phyloP scores from a whole-genome alignment of 2,888 invertebrate species.

The Chelonus formosanus region DNA sequence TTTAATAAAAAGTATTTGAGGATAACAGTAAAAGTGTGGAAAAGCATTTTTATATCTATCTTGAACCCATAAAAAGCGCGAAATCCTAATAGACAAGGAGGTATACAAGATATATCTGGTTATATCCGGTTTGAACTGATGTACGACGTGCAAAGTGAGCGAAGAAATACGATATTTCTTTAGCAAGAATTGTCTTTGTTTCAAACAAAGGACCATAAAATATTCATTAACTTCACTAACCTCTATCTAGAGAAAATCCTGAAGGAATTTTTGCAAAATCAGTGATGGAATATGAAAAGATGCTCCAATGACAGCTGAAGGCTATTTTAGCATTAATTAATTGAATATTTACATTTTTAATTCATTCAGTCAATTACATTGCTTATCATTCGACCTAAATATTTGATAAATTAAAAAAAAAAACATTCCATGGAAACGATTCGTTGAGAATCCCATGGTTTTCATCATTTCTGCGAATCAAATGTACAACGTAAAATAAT shows the following conservation, averaged over 20 bases:
- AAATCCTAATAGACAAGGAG: conserved; percentile 26
- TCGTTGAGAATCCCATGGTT: neutral
- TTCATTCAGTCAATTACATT: too few species aligned
- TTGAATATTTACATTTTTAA: too few species aligned
- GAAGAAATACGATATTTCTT: conserved; percentile 19
- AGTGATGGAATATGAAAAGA: too few species aligned
- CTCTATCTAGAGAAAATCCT: neutral
- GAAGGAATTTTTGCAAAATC: too few species aligned
- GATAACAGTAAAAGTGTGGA: too few species aligned
- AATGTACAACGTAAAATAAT: conserved; percentile 1
- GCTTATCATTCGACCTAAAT: too few species aligned
- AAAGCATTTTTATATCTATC: too few species aligned
- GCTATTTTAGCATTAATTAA: too few species aligned
- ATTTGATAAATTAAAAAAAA: too few species aligned
- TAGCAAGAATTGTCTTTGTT: conserved; percentile 30
- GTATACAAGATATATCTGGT: conserved; percentile 46
- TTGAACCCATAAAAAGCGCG: conserved; percentile 24
- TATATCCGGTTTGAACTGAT: conserved; percentile 51
- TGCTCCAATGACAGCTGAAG: too few species aligned
- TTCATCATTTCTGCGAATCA: conserved; percentile 8
- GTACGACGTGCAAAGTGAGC: conserved; percentile 34
- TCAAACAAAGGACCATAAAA: conserved; percentile 41
- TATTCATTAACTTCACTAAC: conserved; percentile 4
- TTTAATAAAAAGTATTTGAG: too few species aligned
- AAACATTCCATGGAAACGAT: too few species aligned